Evolutionary conservation across 2,113 vertebrate genomes (phyloP), one percentile per base, ranked within the genome.

Genomic region (Semicossyphus pulcher): DNA sequence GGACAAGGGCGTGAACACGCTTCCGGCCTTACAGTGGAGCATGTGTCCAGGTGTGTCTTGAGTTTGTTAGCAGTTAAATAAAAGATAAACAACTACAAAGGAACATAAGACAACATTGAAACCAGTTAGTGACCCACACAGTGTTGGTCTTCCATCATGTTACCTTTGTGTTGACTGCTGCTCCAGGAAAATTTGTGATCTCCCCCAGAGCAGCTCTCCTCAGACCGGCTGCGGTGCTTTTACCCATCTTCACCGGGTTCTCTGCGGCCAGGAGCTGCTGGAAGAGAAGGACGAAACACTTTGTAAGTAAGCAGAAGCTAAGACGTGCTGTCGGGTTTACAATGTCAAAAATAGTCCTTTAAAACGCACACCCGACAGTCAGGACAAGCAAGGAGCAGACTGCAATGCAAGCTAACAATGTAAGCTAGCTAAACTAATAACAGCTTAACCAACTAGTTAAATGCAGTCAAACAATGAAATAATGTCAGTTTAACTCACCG

Each of bases 151-250:
- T n/a, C n/a, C n/a, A n/a, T n/a, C n/a, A n/a, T 0, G 31, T 74
- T 67, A 92, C 92, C 87, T 90, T 91, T 0, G 72, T 20, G 1
- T 76, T 74, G 1, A n/a, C 69, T n/a, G 64, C 87, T 21, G 87
- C 76, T 21, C 10, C 67, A 1, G 78, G 7, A 5, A 78, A 62
- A 77, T 94, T 94, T 39, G 92, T 94, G 0, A 93, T 61, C 61
- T 94, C 94, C 36, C 87, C 83, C 2, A 94, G 82, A 18, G 83
- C 93, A 1, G 81, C 62, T 72, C 93, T 91, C 62, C 81, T 89
- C 7, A 31, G 54, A 1, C 59, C 85, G 1, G 54, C 84, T 0
- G 67, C 31, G 0, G 31, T 11, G 25, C 25, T 41, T 79, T 94
- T 93, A 3, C 37, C 76, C 63, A 61, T 65, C 34, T 29, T 89